Evolutionary conservation across 2,797 vertebrate genomes (phyloP).

Genomic region (Mormyrus proboscirostris): DNA sequence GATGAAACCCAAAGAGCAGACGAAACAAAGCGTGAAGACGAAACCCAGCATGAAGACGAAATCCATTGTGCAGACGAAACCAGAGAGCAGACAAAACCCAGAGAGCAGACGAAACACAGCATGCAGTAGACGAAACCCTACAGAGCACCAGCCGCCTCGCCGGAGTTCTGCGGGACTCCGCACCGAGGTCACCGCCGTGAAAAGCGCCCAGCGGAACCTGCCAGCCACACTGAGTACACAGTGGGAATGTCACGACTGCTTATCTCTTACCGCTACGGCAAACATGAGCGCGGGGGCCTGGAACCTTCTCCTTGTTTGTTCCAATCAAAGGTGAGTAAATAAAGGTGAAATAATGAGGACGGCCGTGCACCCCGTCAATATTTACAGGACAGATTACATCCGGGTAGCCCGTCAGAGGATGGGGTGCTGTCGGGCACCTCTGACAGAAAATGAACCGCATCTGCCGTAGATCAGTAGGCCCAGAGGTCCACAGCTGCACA

Average conservation of each 20-base stretch:
- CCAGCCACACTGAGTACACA: slow-evolving; percentile 41
- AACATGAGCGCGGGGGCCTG: slow-evolving; percentile 28
- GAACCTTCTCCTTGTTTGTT: slow-evolving; percentile 18
- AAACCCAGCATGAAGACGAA: not conserved
- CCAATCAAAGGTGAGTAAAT: slow-evolving; percentile 31
- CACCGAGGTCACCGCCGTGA: slow-evolving; percentile 50
- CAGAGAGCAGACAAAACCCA: not conserved
- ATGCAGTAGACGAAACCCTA: not conserved
- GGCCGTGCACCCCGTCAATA: slow-evolving; percentile 31
- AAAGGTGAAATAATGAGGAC: slow-evolving; percentile 22
- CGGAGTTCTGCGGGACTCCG: not conserved
- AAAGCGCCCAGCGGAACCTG: slow-evolving; percentile 45
- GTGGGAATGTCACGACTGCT: slow-evolving; percentile 22
- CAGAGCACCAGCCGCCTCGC: not conserved
- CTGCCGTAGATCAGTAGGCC: not conserved
- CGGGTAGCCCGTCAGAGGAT: not conserved
- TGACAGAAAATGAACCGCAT: not conserved
- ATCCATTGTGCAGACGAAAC: not conserved
- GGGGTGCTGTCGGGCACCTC: slow-evolving; percentile 19
- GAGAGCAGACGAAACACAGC: not conserved
- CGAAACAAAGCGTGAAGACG: not conserved
- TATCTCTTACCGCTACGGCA: slow-evolving; percentile 21
- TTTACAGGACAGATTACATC: slow-evolving; percentile 23
- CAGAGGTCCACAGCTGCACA: not conserved
- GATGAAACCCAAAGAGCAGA: not conserved